Evolutionary conservation across 2,797 vertebrate genomes (phyloP).

Genomic region (Artibeus jamaicensis): DNA sequence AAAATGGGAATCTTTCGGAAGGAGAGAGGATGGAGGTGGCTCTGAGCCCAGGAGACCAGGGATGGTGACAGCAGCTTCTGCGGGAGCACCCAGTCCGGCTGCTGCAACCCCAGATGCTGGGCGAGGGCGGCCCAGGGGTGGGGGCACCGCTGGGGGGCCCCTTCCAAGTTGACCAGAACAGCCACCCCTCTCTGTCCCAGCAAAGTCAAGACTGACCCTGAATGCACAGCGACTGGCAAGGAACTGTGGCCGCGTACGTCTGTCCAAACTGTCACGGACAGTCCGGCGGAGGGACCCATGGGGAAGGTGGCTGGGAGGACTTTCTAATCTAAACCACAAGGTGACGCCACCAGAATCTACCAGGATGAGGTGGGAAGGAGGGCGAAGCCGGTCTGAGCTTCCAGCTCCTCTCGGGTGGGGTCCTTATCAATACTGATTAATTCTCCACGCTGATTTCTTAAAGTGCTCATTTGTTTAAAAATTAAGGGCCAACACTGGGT

Average conservation of each 20-base stretch:
- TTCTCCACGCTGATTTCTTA: not conserved
- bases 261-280: too few species aligned
- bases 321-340: not conserved
- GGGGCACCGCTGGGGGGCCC: too few species aligned
- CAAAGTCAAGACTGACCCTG: not conserved
- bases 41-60: not conserved
- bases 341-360: not conserved
- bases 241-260: not conserved
- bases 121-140: fast-evolving
- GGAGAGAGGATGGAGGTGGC: not conserved
- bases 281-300: fast-evolving
- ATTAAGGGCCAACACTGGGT: not conserved
- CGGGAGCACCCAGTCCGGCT: too few species aligned
- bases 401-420: not conserved
- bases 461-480: not conserved
- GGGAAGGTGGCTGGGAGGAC: not conserved
- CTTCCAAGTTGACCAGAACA: not conserved
- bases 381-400: not conserved
- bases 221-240: not conserved
- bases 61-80: not conserved
- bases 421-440: not conserved
- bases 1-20: not conserved
- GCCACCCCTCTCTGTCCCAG: not conserved
- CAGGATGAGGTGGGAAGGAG: not conserved
- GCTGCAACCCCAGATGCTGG: not conserved